Evolutionary conservation across 92 coral and sea anemone species (phyloP).

Genomic region (Umimayanthus chanpuru): DNA sequence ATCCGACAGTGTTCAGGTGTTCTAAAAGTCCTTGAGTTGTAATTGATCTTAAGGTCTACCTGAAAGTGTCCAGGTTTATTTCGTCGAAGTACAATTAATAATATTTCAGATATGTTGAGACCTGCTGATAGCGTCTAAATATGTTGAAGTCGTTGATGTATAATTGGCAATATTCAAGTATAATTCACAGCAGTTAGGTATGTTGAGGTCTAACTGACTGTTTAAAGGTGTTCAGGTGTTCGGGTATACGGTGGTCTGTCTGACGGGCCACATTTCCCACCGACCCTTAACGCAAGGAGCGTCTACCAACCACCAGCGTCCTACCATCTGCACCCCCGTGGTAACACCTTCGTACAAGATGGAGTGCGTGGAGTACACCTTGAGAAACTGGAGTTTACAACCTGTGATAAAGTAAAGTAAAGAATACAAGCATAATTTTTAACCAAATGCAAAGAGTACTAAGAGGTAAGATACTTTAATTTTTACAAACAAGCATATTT

Average conservation of each 20-base stretch:
- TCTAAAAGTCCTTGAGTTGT: too few relatives aligned
- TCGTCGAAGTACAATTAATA: background rate
- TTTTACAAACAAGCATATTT: background rate
- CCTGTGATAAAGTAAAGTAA: background rate
- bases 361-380: slow-evolving; percentile 18
- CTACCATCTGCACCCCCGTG: background rate
- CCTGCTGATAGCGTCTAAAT: background rate
- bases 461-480: background rate
- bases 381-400: slow-evolving; percentile 19
- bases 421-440: too few relatives aligned
- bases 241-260: background rate
- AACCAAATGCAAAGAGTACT: too few relatives aligned
- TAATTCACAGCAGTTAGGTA: background rate
- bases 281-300: background rate
- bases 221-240: background rate
- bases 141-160: background rate
- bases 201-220: background rate
- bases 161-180: background rate
- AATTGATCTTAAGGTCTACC: background rate
- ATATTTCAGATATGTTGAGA: background rate
- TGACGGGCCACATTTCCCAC: slow-evolving; percentile 32
- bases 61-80: too few relatives aligned
- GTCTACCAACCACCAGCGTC: slow-evolving; percentile 10
- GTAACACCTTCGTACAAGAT: background rate
- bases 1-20: too few relatives aligned